Conservation (phyloP, 30 jellyfish, hydroid and myxozoan genomes). For the Sanderia malayensis region DNA sequence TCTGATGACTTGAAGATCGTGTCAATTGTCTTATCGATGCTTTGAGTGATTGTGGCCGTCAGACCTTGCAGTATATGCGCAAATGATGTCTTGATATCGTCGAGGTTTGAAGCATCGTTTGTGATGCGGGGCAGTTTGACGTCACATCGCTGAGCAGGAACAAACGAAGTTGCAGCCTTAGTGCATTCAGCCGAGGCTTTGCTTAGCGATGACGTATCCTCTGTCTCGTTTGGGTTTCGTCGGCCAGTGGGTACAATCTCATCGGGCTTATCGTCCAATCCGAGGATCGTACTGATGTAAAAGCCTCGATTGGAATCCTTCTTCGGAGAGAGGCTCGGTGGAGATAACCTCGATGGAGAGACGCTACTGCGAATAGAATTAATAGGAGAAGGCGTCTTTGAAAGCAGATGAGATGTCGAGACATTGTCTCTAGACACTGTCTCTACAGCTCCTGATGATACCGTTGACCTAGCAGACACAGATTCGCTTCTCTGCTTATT, state of each 20-base stretch:
- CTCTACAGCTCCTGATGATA: too few relatives aligned
- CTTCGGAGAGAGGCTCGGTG: constrained; percentile 10
- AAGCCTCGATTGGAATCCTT: constrained; percentile 47
- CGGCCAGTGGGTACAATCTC: constrained; percentile 26
- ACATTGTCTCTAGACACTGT: too few relatives aligned
- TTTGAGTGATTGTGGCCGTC: constrained; percentile 53
- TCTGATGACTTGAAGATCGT: constrained; percentile 42
- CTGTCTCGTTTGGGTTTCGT: neutral
- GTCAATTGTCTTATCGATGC: constrained; percentile 57
- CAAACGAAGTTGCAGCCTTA: too few relatives aligned
- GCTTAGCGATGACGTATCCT: neutral
- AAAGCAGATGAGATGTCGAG: too few relatives aligned
- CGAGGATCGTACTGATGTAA: constrained; percentile 69
- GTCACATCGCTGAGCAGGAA: neutral
- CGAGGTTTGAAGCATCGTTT: constrained; percentile 33
- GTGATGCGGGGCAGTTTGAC: neutral
- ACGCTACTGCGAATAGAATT: too few relatives aligned
- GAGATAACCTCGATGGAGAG: neutral
- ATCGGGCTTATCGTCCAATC: constrained; percentile 42
- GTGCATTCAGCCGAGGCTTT: neutral
- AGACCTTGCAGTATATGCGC: constrained; percentile 67
- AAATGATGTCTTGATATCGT: constrained; percentile 65
- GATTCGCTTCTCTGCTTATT: too few relatives aligned
- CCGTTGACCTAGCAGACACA: too few relatives aligned
- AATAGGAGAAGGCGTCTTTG: too few relatives aligned